phyloP scores from a whole-genome alignment of 2,888 invertebrate species.

The Cepaea hortensis region DNA sequence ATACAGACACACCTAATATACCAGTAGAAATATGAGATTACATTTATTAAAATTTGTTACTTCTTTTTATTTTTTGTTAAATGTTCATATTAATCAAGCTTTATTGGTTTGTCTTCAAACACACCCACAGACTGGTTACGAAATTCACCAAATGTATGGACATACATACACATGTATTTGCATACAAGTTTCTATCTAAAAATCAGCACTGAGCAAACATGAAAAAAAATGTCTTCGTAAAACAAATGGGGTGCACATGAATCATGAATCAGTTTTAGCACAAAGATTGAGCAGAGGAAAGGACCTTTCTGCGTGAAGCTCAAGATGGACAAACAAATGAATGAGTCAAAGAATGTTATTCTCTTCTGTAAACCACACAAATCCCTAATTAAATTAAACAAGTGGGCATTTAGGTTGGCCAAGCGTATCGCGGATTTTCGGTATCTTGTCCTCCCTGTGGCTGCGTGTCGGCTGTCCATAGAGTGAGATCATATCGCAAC shows the following conservation, averaged over 20 bases:
- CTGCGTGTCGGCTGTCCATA: conserved; percentile 79
- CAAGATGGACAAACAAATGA: background rate
- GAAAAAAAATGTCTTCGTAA: background rate
- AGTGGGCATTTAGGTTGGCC: background rate
- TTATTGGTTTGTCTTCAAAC: background rate
- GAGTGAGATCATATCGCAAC: conserved; percentile 61
- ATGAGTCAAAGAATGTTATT: conserved; percentile 29
- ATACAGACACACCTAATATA: too few species aligned
- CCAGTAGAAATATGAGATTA: too few species aligned
- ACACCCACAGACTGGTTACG: background rate
- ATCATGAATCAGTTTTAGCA: background rate
- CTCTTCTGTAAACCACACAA: background rate
- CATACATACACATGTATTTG: background rate
- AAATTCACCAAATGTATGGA: background rate
- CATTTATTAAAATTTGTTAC: too few species aligned
- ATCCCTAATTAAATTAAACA: conserved; percentile 35
- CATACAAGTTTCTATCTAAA: background rate
- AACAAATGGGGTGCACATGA: background rate
- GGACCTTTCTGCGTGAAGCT: background rate
- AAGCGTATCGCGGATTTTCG: conserved; percentile 52
- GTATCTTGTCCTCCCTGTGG: conserved; percentile 87
- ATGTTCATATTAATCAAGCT: too few species aligned
- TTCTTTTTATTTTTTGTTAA: too few species aligned
- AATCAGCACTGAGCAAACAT: background rate
- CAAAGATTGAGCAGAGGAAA: background rate